phyloP scores from a whole-genome alignment of 2,113 vertebrate species.

The Chunga burmeisteri region DNA sequence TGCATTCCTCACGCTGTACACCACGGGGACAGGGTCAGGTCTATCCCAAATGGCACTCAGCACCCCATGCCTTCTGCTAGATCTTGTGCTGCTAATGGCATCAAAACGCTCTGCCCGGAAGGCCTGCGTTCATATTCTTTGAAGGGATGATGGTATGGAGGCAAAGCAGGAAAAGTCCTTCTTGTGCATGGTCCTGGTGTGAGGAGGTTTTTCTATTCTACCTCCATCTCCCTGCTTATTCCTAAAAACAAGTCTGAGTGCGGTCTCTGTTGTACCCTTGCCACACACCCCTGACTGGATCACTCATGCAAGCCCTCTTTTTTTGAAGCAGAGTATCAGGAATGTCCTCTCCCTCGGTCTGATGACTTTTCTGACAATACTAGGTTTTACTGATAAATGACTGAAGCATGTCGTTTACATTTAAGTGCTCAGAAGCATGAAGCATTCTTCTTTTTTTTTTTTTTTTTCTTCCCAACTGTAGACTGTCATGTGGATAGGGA shows the following conservation, averaged over 20 bases:
- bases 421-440: background rate
- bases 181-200: background rate
- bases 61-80: background rate
- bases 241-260: background rate
- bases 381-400: background rate
- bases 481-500: background rate
- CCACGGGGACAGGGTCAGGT: fast-evolving
- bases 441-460: fast-evolving
- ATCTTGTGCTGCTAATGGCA: fast-evolving
- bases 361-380: background rate
- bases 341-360: background rate
- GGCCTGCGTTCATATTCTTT: background rate
- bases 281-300: background rate
- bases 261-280: fast-evolving
- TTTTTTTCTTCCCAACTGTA: background rate
- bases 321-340: background rate
- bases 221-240: background rate
- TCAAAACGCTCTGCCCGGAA: background rate
- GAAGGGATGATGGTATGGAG: background rate
- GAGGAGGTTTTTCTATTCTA: background rate
- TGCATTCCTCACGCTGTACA: background rate
- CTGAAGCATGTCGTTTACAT: fast-evolving
- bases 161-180: background rate
- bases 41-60: background rate
- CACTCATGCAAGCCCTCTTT: background rate